phyloP scores from a whole-genome alignment of 2,888 invertebrate genomes.

The Stenurella melanura region DNA sequence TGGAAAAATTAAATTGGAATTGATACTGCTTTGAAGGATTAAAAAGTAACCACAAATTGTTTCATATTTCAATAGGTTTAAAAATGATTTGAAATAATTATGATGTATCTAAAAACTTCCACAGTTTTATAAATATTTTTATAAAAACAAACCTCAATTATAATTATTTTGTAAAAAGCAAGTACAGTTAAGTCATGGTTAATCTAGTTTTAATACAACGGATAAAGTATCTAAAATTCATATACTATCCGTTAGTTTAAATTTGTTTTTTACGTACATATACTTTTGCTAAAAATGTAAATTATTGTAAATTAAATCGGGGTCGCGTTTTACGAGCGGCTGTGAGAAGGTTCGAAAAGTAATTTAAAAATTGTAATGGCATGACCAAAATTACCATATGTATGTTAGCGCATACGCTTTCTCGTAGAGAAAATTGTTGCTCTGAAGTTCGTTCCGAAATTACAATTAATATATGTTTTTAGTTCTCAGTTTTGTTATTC shows the following conservation, averaged over 20 bases:
- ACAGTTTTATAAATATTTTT: slow-evolving; percentile 25
- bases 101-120: slow-evolving; percentile 24
- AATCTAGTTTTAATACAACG: slow-evolving; percentile 36
- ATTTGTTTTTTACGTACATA: slow-evolving; percentile 17
- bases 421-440: slow-evolving; percentile 10
- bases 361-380: slow-evolving; percentile 25
- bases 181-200: slow-evolving; percentile 47
- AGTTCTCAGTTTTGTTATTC: not conserved
- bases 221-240: slow-evolving; percentile 14
- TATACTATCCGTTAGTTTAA: slow-evolving; percentile 32
- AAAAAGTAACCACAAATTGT: slow-evolving; percentile 29
- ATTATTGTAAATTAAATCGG: slow-evolving; percentile 19
- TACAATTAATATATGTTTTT: slow-evolving; percentile 9
- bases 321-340: not conserved
- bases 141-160: slow-evolving; percentile 41
- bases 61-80: slow-evolving; percentile 29
- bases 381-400: slow-evolving; percentile 28
- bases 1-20: slow-evolving; percentile 15
- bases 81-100: slow-evolving; percentile 34
- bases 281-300: slow-evolving; percentile 20
- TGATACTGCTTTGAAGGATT: slow-evolving; percentile 25
- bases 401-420: slow-evolving; percentile 15
- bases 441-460: slow-evolving; percentile 1
- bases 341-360: slow-evolving; percentile 2
- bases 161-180: slow-evolving; percentile 40